Percentiles rank a stretch among this genome's conserved stretches.
phyloP scores from a whole-genome alignment of 2,113 vertebrate species.

The Motacilla alba region DNA sequence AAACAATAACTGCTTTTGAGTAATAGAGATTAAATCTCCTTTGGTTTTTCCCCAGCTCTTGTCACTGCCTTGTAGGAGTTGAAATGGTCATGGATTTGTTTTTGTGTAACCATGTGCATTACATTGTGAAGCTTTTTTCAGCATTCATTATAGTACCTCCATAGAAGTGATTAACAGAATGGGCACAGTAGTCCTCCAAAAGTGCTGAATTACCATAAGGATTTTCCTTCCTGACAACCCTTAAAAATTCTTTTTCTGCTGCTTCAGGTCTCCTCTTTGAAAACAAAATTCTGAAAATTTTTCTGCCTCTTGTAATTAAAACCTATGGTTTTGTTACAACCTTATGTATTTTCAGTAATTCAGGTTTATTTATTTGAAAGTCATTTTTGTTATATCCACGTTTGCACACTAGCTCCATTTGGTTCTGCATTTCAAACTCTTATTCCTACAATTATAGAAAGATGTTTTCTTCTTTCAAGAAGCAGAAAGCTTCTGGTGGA shows the following conservation, averaged over 20 bases:
- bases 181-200: background rate
- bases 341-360: background rate
- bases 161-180: background rate
- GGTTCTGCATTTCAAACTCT: background rate
- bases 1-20: background rate
- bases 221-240: background rate
- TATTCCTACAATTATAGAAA: background rate
- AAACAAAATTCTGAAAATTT: background rate
- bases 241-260: background rate
- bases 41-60: background rate
- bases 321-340: background rate
- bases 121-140: background rate
- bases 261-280: background rate
- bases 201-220: background rate
- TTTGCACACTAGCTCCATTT: background rate
- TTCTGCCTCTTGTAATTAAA: background rate
- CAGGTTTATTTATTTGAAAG: background rate
- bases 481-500: no score
- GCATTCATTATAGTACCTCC: background rate
- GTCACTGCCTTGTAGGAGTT: background rate
- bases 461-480: background rate
- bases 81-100: background rate
- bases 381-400: background rate
- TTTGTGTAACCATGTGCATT: background rate
- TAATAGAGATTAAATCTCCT: background rate